Base-by-base conservation (phyloP, 64 coral and sea anemone genomes). In the Acropora yongei region DNA sequence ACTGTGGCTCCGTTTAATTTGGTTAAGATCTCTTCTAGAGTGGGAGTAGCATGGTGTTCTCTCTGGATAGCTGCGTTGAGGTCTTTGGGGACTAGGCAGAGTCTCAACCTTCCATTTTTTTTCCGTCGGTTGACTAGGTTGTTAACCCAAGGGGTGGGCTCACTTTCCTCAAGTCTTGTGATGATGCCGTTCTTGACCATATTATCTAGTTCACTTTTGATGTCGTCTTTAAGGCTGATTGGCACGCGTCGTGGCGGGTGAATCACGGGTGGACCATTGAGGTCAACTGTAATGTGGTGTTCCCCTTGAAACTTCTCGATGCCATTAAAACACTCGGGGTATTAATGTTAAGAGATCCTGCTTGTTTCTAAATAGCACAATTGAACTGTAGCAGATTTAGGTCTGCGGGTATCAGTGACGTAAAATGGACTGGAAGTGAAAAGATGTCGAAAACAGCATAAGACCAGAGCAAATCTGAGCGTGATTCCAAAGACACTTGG, bases 81-180 rank as follows among this genome's bases (percentile, higher is more conserved):
- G 41, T 93, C 84, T 47, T 87, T 87, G 3, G 91, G 91, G 53
- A 87, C 83, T 1, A 93, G 82, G 53, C 91, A 87, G 12, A 79
- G 46, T 18, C 83, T n/a, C 50, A 88, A 51, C 65, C 86, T 88
- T 11, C 44, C 69, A 69, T 88, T 88, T 16, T 69, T 46, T 58
- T 88, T 88, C 9, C 86, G 71, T 49, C 45, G 41, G 74, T 88
- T 76, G 20, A 88, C 86, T 0, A 88, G 85, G 46, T 68, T 88
- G 85, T 88, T 88, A 49, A 69, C 83, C 83, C 83, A 86, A 41
- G 43, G 16, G 30, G 72, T 74, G 46, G 68, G 68, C 53, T 88
- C 86, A 8, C 83, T 65, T 88, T 88, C 86, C 76, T 69, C 46
- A 7, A 88, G 47, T 47, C 47, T 88, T 48, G 68, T 77, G 42